Evolutionary conservation across 1,140 invertebrate genomes (phyloP), one percentile per base, ranked within the genome.

Genomic region (Lepidotrigona ventralis): DNA sequence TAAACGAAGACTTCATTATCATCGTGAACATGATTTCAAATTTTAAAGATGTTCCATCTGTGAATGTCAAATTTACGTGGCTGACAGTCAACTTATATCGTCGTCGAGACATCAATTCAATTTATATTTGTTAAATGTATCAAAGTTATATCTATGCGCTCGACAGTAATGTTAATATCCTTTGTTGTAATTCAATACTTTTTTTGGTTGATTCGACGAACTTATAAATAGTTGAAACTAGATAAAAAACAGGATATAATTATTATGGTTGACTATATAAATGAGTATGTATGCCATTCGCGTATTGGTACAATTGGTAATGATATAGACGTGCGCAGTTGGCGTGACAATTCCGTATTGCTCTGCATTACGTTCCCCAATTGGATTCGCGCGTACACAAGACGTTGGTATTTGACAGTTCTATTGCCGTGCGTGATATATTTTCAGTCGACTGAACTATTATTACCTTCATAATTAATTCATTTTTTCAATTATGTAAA

Each of bases 391-490:
- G 58, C 51, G 68, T 72, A 73, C 76, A 26, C n/a, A 76, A 71
- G 21, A 64, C 73, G 26, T 84, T 84, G 76, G 19, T 51, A 72
- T 79, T 60, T 66, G 81, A 83, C 81, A 79, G 68, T 39, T 79
- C 23, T 70, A 73, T 73, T 46, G 33, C 54, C 46, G n/a, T 21
- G 14, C 54, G 78, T 66, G 21, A 70, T 78, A 33, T 39, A 6
- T 21, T 33, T 29, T 23, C 29, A 8, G 2, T 21, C 69, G 17
- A 14, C 23, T 46, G n/a, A 58, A 58, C 69, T 77, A 15, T 53
- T 54, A 77, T 11, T 60, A 71, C 33, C 66, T 60, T 26, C 2
- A 1, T 64, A 64, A 82, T 77, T 70, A 54, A 82, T 77, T 69
- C 54, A 60, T 26, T 19, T 14, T 26, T 46, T 46, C 9, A 46